phyloP scores from a whole-genome alignment of 2,888 invertebrate species.

The Meloe dianella region DNA sequence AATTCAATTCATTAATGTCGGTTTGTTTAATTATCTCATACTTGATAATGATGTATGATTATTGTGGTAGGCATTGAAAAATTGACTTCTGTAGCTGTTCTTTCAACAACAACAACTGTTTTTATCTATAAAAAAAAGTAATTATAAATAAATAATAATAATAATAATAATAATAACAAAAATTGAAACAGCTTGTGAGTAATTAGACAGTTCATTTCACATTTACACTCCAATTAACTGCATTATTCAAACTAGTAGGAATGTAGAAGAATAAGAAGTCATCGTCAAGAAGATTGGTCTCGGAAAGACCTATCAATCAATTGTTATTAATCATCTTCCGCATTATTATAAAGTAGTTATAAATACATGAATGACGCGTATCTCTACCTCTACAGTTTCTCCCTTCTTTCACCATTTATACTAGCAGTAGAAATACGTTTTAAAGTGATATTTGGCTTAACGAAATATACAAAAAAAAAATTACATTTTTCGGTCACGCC shows the following conservation, averaged over 20 bases:
- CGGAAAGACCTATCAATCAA: constrained; percentile 21
- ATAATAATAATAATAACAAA: constrained; percentile 18
- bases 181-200: constrained; percentile 21
- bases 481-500: too few relatives aligned
- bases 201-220: constrained; percentile 25
- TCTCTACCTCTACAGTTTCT: neutral
- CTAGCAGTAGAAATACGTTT: too few relatives aligned
- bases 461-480: too few relatives aligned
- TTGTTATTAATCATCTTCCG: constrained; percentile 18
- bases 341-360: constrained; percentile 7
- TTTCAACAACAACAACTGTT: constrained; percentile 16
- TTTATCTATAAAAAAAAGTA: neutral
- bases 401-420: neutral
- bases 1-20: constrained; percentile 24
- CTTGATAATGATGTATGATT: constrained; percentile 23
- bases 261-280: constrained; percentile 13
- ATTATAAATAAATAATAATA: neutral
- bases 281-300: neutral
- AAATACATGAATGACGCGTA: constrained; percentile 1
- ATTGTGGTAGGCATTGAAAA: constrained; percentile 20
- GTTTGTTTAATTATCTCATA: constrained; percentile 20
- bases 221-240: constrained; percentile 25
- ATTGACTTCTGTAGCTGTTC: constrained; percentile 18
- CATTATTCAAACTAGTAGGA: constrained; percentile 17
- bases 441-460: too few relatives aligned